Evolutionary conservation across 2,113 vertebrate genomes (phyloP).

Genomic region (Ia io): DNA sequence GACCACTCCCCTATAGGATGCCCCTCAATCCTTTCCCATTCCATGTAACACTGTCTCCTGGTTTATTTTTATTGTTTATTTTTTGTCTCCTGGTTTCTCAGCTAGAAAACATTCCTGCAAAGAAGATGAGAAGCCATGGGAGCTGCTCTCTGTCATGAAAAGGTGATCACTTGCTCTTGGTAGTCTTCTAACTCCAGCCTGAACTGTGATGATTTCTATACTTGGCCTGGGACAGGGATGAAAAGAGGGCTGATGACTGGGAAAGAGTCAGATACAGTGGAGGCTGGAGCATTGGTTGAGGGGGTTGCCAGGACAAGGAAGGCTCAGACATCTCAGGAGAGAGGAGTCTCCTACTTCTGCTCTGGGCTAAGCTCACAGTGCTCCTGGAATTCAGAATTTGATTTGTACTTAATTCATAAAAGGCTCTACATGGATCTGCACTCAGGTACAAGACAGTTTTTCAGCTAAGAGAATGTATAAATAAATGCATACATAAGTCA

Average conservation of each 20-base stretch:
- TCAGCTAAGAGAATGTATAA: background rate
- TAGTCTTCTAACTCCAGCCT: background rate
- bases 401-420: background rate
- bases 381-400: background rate
- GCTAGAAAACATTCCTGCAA: slow-evolving; percentile 16
- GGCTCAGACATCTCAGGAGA: background rate
- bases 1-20: background rate
- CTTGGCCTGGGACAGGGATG: background rate
- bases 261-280: background rate
- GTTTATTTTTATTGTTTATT: background rate
- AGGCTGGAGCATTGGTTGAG: background rate
- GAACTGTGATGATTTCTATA: background rate
- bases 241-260: background rate
- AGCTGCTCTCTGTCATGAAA: slow-evolving; percentile 61
- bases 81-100: slow-evolving; percentile 44
- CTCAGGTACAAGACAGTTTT: background rate
- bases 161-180: slow-evolving; percentile 53
- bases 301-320: background rate
- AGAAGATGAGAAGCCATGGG: slow-evolving; percentile 47
- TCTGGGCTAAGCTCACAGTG: background rate
- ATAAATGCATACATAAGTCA: background rate
- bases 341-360: background rate
- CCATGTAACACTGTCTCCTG: slow-evolving; percentile 31
- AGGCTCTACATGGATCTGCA: background rate
- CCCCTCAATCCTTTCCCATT: background rate